phyloP scores from a whole-genome alignment of 1,140 invertebrate genomes.

The Megathymus violae region DNA sequence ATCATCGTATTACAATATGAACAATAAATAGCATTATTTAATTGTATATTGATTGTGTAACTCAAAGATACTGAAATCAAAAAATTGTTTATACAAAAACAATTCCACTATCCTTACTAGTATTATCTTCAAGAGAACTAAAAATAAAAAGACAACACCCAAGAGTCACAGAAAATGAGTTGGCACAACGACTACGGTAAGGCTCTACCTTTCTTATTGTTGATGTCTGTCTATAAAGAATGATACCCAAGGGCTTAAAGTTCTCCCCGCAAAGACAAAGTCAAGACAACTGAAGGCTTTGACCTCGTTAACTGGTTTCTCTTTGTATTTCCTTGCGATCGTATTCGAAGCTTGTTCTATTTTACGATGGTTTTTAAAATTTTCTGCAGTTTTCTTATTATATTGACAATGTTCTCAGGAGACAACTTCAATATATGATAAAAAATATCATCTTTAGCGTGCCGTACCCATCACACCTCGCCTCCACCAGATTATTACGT shows the following conservation, averaged over 20 bases:
- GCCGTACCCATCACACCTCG: too few species aligned
- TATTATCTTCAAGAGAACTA: neutral
- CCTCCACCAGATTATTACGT: too few species aligned
- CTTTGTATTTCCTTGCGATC: conserved; percentile 10
- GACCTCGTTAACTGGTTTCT: conserved; percentile 21
- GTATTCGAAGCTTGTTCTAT: conserved; percentile 2
- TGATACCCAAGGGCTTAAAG: conserved; percentile 19
- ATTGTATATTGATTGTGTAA: too few species aligned
- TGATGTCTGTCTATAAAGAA: conserved; percentile 16
- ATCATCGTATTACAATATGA: too few species aligned
- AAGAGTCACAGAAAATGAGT: neutral
- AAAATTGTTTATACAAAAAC: too few species aligned
- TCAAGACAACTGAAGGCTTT: conserved; percentile 24
- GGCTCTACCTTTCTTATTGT: conserved; percentile 7
- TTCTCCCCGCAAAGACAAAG: conserved; percentile 10
- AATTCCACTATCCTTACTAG: neutral
- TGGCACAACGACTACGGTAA: neutral
- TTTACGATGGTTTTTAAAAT: neutral
- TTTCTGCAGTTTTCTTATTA: neutral
- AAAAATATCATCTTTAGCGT: too few species aligned
- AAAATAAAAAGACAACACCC: neutral
- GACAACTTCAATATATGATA: too few species aligned
- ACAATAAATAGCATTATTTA: too few species aligned
- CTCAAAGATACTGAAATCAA: neutral
- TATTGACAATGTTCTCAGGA: too few species aligned